Evolutionary conservation across 1,140 invertebrate species (phyloP), one percentile per base, ranked within the genome.

Genomic region (Dreissena polymorpha): DNA sequence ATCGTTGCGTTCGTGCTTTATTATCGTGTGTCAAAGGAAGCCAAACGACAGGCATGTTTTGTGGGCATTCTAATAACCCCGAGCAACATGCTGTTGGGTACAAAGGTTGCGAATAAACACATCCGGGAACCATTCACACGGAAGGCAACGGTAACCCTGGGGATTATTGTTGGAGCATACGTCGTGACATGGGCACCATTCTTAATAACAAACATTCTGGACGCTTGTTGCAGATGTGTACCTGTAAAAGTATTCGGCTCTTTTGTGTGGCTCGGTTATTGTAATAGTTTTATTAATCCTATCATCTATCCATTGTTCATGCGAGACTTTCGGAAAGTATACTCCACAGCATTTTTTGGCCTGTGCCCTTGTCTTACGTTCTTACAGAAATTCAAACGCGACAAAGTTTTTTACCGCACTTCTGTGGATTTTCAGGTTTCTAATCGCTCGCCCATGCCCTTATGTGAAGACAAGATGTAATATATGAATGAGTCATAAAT

Each of bases 261-360:
- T 0, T 88, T 90, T 69, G 88, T 90, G 92, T 99, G 98, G 98
- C 94, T 99, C 8, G 98, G 98, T 0, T 96, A 97, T 0, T 97
- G 97, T 27, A 99, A 99, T 92, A 98, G 97, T 49, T 98, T 98
- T 94, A 97, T 99, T 86, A 99, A 99, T 93, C 98, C 98, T 0
- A 96, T 99, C 73, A 95, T 99, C n/a, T 99, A 99, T 92, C 97
- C 98, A 0, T 98, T 97, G 92, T 98, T 99, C 93, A 99, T 99
- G 93, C 97, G 98, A 88, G 99, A 99, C 91, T 99, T 98, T 91
- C 94, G 98, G 0, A 95, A 96, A 60, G 98, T 98, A 1, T 99
- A 99, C 93, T 85, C 88, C 12, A 72, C 81, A 18, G 64, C 88
- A 23, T 51, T 89, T 18, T 23, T 71, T 0, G 72, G 73, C 50